A percentile compares a stretch with the other conserved stretches of the same genome.
Conservation (phyloP, 2,113 vertebrate species). For the Eudyptes chrysolophus region DNA sequence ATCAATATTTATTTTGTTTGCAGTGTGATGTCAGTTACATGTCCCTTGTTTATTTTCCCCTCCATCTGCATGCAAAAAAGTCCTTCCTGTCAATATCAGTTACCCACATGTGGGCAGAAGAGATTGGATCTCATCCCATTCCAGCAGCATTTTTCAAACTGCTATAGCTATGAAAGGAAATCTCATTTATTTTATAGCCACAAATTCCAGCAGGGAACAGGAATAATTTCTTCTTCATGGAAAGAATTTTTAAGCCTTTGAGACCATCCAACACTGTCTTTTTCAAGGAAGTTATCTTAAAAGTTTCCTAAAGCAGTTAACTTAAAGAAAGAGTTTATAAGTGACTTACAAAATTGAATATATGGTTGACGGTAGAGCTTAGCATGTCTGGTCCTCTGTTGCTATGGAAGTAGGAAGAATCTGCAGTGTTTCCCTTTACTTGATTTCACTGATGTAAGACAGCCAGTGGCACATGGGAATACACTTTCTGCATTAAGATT, state of each 20-base stretch:
- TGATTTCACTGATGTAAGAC: background rate
- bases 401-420: background rate
- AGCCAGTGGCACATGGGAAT: background rate
- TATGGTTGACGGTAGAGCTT: background rate
- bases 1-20: background rate
- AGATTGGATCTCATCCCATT: background rate
- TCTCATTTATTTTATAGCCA: conserved; percentile 12
- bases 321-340: background rate
- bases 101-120: background rate
- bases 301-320: background rate
- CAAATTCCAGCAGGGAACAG: background rate
- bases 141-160: background rate
- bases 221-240: background rate
- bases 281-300: background rate
- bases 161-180: background rate
- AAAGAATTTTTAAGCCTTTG: background rate
- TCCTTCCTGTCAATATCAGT: background rate
- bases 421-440: background rate
- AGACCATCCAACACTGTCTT: background rate
- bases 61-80: background rate
- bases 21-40: background rate
- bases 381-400: background rate
- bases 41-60: background rate
- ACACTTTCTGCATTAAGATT: background rate
- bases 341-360: background rate